phyloP scores from a whole-genome alignment of 2,888 invertebrate genomes.

The Dicycla oo region DNA sequence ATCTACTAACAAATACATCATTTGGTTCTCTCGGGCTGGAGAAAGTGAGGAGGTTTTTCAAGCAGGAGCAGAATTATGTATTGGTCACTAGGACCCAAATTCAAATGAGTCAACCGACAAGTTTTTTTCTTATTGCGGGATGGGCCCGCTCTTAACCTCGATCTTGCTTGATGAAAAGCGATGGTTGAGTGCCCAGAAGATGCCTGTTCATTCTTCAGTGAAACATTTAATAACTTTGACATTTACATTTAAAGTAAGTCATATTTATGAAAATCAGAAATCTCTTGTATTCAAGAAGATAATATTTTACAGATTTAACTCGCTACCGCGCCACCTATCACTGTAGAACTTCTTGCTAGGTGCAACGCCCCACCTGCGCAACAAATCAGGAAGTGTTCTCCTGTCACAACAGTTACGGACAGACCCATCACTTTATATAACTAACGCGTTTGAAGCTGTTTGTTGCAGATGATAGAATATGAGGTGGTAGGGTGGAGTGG shows the following conservation, averaged over 20 bases:
- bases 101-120: background rate
- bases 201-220: background rate
- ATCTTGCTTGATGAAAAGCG: background rate
- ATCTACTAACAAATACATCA: background rate
- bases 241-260: background rate
- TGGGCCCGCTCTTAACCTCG: background rate
- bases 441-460: slow-evolving; percentile 53
- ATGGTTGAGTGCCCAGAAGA: background rate
- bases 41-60: background rate
- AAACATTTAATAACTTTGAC: background rate
- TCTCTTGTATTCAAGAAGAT: background rate
- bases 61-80: background rate
- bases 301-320: background rate
- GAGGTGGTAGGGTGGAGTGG: slow-evolving; percentile 23
- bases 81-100: background rate
- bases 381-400: slow-evolving; percentile 83
- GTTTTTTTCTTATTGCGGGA: background rate
- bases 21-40: background rate
- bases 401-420: slow-evolving; percentile 79
- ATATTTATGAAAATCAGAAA: background rate
- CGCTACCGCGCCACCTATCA: slow-evolving; percentile 69
- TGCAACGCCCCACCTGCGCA: slow-evolving; percentile 81
- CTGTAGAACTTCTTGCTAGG: slow-evolving; percentile 43
- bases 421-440: slow-evolving; percentile 67
- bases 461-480: slow-evolving; percentile 36